These are phyloP conservation scores for Parazoanthus darwini DNA, from an alignment of 92 coral and sea anemone species.

Conservation along the genomic window DNA sequence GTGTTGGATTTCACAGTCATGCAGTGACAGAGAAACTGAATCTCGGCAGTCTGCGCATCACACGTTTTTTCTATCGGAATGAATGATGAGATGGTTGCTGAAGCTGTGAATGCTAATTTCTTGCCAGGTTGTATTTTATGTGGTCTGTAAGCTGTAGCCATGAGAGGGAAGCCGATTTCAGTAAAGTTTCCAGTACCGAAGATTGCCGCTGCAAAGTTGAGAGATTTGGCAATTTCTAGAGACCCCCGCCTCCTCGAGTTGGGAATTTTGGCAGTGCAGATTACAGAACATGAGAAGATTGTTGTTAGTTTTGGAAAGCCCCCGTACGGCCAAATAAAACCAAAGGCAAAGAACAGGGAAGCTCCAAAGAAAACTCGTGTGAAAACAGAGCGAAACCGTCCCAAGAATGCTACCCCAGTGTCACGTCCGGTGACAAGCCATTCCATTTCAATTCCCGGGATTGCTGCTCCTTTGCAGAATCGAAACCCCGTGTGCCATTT, in stretches of 20 bases:
- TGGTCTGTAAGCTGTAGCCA: not conserved
- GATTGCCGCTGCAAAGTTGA: constrained; percentile 73
- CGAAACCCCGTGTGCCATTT: constrained; percentile 23
- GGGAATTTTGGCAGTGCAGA: constrained; percentile 89
- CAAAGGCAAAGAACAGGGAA: constrained; percentile 15
- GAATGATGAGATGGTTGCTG: constrained; percentile 36
- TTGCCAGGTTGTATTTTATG: not conserved
- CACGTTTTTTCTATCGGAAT: constrained; percentile 29
- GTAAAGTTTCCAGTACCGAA: constrained; percentile 79
- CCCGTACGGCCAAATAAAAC: constrained; percentile 19
- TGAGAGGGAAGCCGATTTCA: constrained; percentile 61
- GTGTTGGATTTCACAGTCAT: constrained; percentile 29
- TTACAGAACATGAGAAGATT: constrained; percentile 85
- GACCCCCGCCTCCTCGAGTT: constrained; percentile 82
- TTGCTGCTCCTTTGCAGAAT: constrained; percentile 9
- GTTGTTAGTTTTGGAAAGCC: constrained; percentile 65
- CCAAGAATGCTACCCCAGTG: constrained; percentile 12
- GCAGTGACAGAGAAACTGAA: too few species aligned
- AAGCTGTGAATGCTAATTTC: constrained; percentile 30
- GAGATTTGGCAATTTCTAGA: constrained; percentile 77
- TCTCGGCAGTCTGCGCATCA: constrained; percentile 10
- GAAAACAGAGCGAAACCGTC: constrained; percentile 23
- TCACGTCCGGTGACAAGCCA: constrained; percentile 6
- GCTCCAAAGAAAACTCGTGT: constrained; percentile 24
- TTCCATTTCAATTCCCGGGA: constrained; percentile 28